Evolutionary conservation across 2,113 vertebrate genomes (phyloP), one percentile per base, ranked within the genome.

Genomic region (Brienomyrus longianalis): DNA sequence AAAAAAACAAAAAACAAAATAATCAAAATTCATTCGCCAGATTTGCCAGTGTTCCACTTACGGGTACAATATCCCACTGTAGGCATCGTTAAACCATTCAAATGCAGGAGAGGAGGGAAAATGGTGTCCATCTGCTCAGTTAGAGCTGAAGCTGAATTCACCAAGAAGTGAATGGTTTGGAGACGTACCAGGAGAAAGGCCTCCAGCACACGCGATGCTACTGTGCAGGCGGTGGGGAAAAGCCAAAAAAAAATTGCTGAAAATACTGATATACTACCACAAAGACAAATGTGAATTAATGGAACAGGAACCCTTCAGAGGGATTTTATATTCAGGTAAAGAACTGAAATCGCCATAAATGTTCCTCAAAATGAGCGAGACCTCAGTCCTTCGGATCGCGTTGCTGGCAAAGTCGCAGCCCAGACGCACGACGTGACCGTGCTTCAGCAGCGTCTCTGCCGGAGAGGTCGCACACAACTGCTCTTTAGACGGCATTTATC

Each of bases 121-220:
- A 77, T 50, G 86, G 86, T 17, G 27, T 54, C 89, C 89, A 52
- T 90, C 84, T 90, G 56, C 48, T 48, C 39, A 43, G 15, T 50
- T 54, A 77, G 43, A 45, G 66, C 21, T 19, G 59, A 31, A 21
- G 39, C 47, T 23, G 83, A 66, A 50, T 86, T 70, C 56, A 21
- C 56, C 23, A 52, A 87, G 52, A 80, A 51, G 80, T 50, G 89
- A 86, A 35, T 48, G 70, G 59, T 90, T 77, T 47, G 23, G 27
- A 89, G 19, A 31, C 8, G 10, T 19, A 2, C 13, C 45, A 3
- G 23, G 43, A n/a, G n/a, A 66, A 50, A 56, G 80, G 31, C 39
- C 27, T 85, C 45, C 15, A 7, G 10, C 31, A 39, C 31, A 1
- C 31, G 35, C 0, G 10, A n/a, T 8, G 45, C 39, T n/a, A 31